Conservation (phyloP, 2,888 invertebrate genomes). For the Caenorhabditis imperialis region DNA sequence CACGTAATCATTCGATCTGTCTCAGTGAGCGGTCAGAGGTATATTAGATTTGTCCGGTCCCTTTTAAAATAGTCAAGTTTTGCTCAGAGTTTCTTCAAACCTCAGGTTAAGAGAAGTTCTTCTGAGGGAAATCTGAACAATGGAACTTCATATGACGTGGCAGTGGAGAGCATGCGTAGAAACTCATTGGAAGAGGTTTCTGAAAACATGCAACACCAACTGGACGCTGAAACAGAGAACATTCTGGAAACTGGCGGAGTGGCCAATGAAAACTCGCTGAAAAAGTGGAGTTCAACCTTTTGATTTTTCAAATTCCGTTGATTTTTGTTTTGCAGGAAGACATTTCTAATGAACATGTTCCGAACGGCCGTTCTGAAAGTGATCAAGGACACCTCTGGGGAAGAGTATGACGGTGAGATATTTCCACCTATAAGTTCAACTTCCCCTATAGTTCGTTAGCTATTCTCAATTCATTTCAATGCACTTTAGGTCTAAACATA, state of each 20-base stretch:
- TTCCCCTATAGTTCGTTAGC: too few species aligned
- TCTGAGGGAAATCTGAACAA: conserved; percentile 30
- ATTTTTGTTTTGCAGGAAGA: conserved; percentile 23
- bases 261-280: conserved; percentile 24
- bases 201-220: conserved; percentile 23
- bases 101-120: not conserved
- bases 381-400: conserved; percentile 26
- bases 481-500: too few species aligned
- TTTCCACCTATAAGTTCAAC: too few species aligned
- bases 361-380: conserved; percentile 44
- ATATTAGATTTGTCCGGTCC: not conserved
- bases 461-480: too few species aligned
- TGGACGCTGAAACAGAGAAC: conserved; percentile 25
- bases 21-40: conserved; percentile 24
- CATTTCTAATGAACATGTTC: conserved; percentile 45
- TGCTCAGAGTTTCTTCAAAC: too few species aligned
- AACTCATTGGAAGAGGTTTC: conserved; percentile 42
- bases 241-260: conserved; percentile 29
- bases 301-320: too few species aligned
- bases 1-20: conserved; percentile 19
- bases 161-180: conserved; percentile 30
- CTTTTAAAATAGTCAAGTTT: too few species aligned
- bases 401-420: conserved; percentile 38
- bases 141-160: conserved; percentile 26
- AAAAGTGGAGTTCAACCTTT: conserved; percentile 11